Conservation (phyloP, 2,888 invertebrate genomes). For the Eilema caniola region DNA sequence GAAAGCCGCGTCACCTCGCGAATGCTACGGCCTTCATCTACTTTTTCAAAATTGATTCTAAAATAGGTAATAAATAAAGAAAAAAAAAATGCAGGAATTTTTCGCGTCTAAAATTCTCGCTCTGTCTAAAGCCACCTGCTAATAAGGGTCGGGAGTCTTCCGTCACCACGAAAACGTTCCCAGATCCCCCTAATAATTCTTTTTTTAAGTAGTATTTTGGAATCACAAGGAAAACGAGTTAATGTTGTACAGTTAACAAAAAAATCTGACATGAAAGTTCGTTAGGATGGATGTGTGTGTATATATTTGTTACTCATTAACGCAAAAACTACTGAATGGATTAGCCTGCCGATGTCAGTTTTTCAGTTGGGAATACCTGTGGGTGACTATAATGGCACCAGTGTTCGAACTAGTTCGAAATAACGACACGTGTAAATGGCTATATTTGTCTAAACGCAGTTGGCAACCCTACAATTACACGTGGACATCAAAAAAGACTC, state of each 20-base stretch:
- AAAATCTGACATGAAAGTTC: neutral
- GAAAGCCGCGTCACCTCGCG: neutral
- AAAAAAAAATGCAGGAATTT: neutral
- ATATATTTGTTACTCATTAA: no score
- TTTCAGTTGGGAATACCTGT: neutral
- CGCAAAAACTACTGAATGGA: no score
- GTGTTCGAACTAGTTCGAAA: no score
- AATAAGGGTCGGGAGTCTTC: no score
- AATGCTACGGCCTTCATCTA: neutral
- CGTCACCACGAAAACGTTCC: no score
- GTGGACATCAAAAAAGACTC: constrained; percentile 33
- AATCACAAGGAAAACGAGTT: no score
- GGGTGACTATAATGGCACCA: neutral
- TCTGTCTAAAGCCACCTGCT: neutral
- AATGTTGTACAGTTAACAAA: no score
- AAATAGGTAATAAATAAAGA: neutral
- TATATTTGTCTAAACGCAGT: neutral
- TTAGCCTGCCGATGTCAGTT: neutral
- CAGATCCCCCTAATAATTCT: no score
- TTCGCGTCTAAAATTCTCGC: neutral
- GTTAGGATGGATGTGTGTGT: neutral
- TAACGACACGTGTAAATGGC: neutral
- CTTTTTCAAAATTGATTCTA: neutral
- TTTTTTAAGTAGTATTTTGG: no score
- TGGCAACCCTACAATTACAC: constrained; percentile 26